Evolutionary conservation across 2,797 vertebrate species (phyloP), one percentile per base, ranked within the genome.

Genomic region (Acipenser oxyrinchus): DNA sequence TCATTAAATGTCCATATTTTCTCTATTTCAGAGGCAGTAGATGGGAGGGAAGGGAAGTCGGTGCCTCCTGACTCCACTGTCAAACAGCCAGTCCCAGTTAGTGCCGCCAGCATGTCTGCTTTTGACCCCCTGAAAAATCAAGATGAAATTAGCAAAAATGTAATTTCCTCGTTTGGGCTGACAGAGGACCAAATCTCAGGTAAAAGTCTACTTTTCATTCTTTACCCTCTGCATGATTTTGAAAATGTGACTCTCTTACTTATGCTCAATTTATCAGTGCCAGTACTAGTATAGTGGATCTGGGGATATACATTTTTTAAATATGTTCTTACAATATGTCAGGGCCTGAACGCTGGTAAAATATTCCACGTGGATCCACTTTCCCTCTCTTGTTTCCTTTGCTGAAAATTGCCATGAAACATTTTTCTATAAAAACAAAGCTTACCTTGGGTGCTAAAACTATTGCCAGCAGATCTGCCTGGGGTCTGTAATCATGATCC

Each of bases 91-190:
- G 91, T 90, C 75, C 96, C 98, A 57, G 97, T 99, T 78, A 99
- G 96, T 75, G 95, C 95, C 74, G 97, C 96, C 68, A 99, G 94
- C 86, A 99, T 99, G 96, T 99, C 95, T 66, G 96, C 97, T 60
- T 99, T 99, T 71, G 97, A 99, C 86, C 96, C 97, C 0, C 83
- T 99, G 68, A 99, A 98, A 87, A 98, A 97, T 87, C 96, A 98
- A 87, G 96, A 98, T 70, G 96, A 97, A 82, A 93, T 99, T 86
- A 98, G 80, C 90, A 99, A 99, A 92, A 99, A 99, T 78, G 94
- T 99, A 76, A 98, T 99, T 88, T 98, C 97, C 55, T 92, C 97
- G 0, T 99, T 99, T 74, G 96, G 97, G 70, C 82, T 99, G 81
- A 91, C 92, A 61, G 96, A 99, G 80, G 96, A 98, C 82, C 94